Evolutionary conservation across 1,140 invertebrate species (phyloP).

Genomic region (Anadara kagoshimensis): DNA sequence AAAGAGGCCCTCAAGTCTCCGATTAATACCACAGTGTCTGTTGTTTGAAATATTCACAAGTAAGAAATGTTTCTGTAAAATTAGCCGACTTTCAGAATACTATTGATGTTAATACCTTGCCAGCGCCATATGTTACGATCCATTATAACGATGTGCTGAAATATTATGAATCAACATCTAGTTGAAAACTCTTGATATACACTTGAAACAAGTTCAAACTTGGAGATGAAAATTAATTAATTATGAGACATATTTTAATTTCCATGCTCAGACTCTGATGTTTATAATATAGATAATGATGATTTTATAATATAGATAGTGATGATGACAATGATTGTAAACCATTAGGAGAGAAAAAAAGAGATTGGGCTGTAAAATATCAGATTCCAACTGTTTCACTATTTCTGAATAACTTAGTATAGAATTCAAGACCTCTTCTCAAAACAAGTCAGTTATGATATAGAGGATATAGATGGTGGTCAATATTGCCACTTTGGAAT

Average conservation of each 20-base stretch:
- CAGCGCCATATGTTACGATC: not conserved
- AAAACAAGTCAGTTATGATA: constrained; percentile 18
- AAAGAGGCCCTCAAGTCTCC: too few species aligned
- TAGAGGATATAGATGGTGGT: constrained; percentile 26
- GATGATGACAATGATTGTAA: not conserved
- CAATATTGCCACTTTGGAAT: constrained; percentile 26
- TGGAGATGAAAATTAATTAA: not conserved
- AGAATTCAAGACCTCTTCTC: constrained; percentile 27
- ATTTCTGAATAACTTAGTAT: not conserved
- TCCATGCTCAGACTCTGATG: not conserved
- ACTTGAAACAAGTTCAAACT: constrained; percentile 4
- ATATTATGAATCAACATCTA: not conserved
- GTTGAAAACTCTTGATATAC: not conserved
- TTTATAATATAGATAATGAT: too few species aligned
- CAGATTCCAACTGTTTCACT: constrained; percentile 2
- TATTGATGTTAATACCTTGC: not conserved
- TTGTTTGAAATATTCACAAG: too few species aligned
- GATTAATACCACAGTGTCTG: too few species aligned
- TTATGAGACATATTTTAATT: not conserved
- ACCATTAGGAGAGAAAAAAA: not conserved
- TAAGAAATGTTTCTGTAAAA: constrained; percentile 6
- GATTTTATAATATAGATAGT: not conserved
- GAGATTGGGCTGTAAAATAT: constrained; percentile 9
- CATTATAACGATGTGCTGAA: not conserved
- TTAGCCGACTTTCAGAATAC: constrained; percentile 1